Evolutionary conservation across 2,888 invertebrate species (phyloP).

Genomic region (Thelaira solivaga): DNA sequence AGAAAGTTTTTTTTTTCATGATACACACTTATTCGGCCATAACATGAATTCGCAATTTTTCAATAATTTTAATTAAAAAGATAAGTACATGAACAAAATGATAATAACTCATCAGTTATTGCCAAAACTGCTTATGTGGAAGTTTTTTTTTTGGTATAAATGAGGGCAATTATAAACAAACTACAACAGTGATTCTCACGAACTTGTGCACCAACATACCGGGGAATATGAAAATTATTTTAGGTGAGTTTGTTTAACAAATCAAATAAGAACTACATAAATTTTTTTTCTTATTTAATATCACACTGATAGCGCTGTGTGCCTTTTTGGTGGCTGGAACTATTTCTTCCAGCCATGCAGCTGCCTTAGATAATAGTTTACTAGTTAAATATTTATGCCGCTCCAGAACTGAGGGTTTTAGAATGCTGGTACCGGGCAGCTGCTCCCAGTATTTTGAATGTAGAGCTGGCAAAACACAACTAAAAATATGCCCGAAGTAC

Average conservation of each 20-base stretch:
- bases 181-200: neutral
- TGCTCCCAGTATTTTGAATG: slow-evolving; percentile 73
- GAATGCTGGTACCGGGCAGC: slow-evolving; percentile 72
- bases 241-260: neutral
- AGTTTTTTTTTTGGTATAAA: slow-evolving; percentile 8
- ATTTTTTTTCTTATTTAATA: neutral
- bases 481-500: slow-evolving; percentile 65
- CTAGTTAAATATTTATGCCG: slow-evolving; percentile 70
- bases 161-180: neutral
- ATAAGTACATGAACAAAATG: slow-evolving; percentile 4
- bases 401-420: slow-evolving; percentile 69
- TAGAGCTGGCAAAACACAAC: slow-evolving; percentile 64
- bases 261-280: neutral
- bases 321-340: slow-evolving; percentile 56
- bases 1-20: no score
- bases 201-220: neutral
- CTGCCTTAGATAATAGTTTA: slow-evolving; percentile 67
- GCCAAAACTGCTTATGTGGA: neutral
- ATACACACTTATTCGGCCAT: neutral
- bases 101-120: slow-evolving; percentile 22
- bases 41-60: neutral
- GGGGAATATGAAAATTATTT: slow-evolving; percentile 1
- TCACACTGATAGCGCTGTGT: no score
- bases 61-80: slow-evolving; percentile 20
- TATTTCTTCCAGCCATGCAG: slow-evolving; percentile 62